phyloP scores from a whole-genome alignment of 1,140 invertebrate species.

The Phortica variegata region DNA sequence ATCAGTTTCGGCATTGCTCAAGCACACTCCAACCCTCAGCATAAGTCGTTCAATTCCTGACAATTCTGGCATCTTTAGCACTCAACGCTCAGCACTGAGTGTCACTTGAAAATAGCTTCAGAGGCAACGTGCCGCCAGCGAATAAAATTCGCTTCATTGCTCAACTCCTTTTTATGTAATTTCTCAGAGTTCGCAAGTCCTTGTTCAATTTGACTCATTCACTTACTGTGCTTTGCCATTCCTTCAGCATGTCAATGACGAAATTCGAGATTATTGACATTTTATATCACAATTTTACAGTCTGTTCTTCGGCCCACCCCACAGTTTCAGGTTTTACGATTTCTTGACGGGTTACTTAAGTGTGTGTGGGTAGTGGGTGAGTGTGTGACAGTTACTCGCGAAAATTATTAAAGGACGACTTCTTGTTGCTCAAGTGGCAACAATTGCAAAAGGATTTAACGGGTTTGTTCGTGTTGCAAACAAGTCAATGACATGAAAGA shows the following conservation, averaged over 20 bases:
- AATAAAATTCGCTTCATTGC: slow-evolving; percentile 5
- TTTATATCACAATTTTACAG: slow-evolving; percentile 36
- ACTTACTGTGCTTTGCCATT: slow-evolving; percentile 5
- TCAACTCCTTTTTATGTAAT: not conserved
- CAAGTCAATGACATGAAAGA: too few relatives aligned
- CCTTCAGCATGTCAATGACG: slow-evolving; percentile 47
- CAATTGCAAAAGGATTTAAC: not conserved
- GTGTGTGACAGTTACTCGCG: slow-evolving; percentile 17
- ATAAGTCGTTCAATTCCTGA: slow-evolving; percentile 33
- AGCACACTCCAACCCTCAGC: slow-evolving; percentile 18
- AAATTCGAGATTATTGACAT: slow-evolving; percentile 53
- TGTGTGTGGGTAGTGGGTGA: too few relatives aligned
- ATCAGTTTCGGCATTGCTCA: slow-evolving; percentile 40
- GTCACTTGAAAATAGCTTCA: slow-evolving; percentile 32
- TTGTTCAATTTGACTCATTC: slow-evolving; percentile 12
- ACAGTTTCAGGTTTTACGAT: not conserved
- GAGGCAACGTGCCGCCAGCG: slow-evolving; percentile 21
- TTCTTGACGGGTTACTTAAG: too few relatives aligned
- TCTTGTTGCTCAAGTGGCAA: slow-evolving; percentile 14
- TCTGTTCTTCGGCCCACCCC: not conserved
- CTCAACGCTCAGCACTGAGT: slow-evolving; percentile 23
- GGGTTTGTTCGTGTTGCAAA: too few relatives aligned
- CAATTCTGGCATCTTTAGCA: slow-evolving; percentile 11
- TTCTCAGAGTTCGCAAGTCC: not conserved
- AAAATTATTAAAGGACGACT: slow-evolving; percentile 47